Conservation (phyloP, 2,888 invertebrate species). For the Rambutsinella grinnellia region DNA sequence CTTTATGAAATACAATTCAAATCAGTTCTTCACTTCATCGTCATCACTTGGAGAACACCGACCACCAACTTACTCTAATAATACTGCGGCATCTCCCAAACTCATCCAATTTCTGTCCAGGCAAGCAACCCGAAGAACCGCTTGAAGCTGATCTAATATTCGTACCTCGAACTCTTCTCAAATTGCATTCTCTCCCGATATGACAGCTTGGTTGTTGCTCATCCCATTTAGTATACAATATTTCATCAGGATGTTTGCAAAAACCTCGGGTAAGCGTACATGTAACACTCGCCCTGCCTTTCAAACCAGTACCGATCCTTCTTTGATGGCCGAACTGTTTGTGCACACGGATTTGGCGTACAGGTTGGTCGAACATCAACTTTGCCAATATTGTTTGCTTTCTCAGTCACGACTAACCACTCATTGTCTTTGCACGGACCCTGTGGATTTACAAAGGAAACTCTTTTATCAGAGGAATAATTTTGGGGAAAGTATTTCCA, state of each 20-base stretch:
- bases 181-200: constrained; percentile 44
- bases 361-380: constrained; percentile 55
- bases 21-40: too few relatives aligned
- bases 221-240: constrained; percentile 60
- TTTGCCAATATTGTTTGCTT: too few relatives aligned
- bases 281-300: constrained; percentile 55
- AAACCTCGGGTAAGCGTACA: constrained; percentile 61
- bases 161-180: constrained; percentile 38
- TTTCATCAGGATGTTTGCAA: constrained; percentile 53
- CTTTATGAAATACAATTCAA: too few relatives aligned
- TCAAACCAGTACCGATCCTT: constrained; percentile 63
- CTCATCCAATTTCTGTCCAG: constrained; percentile 52
- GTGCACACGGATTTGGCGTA: constrained; percentile 55
- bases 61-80: constrained; percentile 48
- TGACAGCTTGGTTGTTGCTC: constrained; percentile 61
- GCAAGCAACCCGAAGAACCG: constrained; percentile 32
- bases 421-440: constrained; percentile 63
- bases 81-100: constrained; percentile 48
- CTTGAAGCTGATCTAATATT: background rate
- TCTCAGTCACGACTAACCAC: constrained; percentile 59
- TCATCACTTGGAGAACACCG: constrained; percentile 24
- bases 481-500: too few relatives aligned
- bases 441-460: constrained; percentile 28
- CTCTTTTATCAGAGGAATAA: background rate
- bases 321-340: constrained; percentile 49